A percentile compares a stretch with the other conserved stretches of the same genome.
phyloP scores from a whole-genome alignment of 2,888 invertebrate genomes.

The Ophion costatus region DNA sequence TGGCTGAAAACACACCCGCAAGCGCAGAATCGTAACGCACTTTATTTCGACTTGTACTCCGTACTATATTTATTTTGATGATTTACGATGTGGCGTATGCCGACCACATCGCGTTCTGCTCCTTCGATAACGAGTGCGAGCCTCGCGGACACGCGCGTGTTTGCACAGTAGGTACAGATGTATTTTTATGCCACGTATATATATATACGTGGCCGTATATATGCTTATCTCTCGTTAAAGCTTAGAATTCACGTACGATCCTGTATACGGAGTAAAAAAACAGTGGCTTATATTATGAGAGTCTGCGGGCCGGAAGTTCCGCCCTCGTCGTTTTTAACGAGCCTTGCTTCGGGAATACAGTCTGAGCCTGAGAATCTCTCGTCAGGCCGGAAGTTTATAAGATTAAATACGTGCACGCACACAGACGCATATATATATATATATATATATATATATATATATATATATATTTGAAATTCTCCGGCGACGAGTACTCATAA shows the following conservation, averaged over 20 bases:
- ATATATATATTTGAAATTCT: neutral
- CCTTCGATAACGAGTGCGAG: constrained; percentile 32
- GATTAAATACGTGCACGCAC: constrained; percentile 12
- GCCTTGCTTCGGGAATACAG: constrained; percentile 13
- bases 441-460: neutral
- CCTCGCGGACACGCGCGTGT: constrained; percentile 12
- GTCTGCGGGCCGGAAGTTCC: constrained; percentile 57
- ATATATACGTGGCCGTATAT: too few species aligned
- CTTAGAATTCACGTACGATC: constrained; percentile 31
- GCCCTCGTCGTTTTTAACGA: constrained; percentile 58
- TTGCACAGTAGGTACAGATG: constrained; percentile 5
- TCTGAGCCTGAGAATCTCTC: constrained; percentile 50
- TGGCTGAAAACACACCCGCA: neutral
- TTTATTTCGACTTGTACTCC: neutral
- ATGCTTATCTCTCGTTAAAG: neutral
- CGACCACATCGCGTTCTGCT: neutral
- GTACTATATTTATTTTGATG: constrained; percentile 2
- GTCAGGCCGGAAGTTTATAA: constrained; percentile 53
- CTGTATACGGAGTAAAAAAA: constrained; percentile 27
- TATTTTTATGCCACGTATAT: constrained; percentile 3
- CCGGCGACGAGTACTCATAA: neutral
- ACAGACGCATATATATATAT: constrained; percentile 1
- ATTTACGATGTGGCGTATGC: neutral
- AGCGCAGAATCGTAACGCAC: neutral
- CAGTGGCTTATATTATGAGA: constrained; percentile 32